Conservation (phyloP, 2,797 vertebrate genomes). For the Oreochromis mossambicus region DNA sequence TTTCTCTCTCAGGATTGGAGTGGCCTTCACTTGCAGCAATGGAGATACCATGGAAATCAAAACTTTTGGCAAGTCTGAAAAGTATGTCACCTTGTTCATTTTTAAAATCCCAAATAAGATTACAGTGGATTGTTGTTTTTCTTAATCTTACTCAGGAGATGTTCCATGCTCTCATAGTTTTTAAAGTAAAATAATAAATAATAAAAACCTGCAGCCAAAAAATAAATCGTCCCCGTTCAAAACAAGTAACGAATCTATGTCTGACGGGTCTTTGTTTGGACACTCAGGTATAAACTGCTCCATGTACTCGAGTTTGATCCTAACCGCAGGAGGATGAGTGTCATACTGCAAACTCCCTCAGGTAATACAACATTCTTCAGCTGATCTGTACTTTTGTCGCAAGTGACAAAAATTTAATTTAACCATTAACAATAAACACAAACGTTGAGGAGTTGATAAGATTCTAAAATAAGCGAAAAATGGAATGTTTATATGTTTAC, state of each 20-base stretch:
- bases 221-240: background rate
- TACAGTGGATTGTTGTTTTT: background rate
- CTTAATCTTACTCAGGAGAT: background rate
- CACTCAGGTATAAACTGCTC: constrained; percentile 87
- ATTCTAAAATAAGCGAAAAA: background rate
- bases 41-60: constrained; percentile 90
- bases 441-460: background rate
- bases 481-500: background rate
- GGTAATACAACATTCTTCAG: constrained; percentile 66
- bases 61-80: constrained; percentile 88
- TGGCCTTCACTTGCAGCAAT: constrained; percentile 82
- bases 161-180: background rate
- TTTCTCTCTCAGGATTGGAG: constrained; percentile 79
- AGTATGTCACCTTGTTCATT: constrained; percentile 69
- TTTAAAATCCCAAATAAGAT: background rate
- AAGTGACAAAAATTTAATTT: background rate
- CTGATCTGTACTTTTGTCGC: background rate
- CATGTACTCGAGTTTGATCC: constrained; percentile 95
- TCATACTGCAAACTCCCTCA: constrained; percentile 88
- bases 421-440: background rate
- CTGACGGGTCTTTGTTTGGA: background rate
- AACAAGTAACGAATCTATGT: background rate
- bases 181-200: background rate
- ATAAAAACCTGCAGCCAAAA: background rate
- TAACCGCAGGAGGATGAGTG: constrained; percentile 93